Evolutionary conservation across 37 sponge, comb jelly and placozoan species (phyloP).

Genomic region (Spongia lamella): DNA sequence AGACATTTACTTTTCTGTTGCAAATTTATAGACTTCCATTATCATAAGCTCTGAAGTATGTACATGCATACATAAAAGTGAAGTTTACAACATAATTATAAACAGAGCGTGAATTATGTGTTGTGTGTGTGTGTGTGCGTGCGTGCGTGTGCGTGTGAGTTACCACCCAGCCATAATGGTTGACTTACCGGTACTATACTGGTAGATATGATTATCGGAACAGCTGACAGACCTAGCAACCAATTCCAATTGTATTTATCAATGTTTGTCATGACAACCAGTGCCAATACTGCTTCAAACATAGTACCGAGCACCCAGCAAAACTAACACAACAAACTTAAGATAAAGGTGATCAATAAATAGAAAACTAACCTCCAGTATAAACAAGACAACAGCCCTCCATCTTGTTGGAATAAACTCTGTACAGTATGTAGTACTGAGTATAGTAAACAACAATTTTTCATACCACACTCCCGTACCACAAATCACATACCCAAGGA

Average conservation of each 20-base stretch:
- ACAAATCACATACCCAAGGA: slow-evolving; percentile 19
- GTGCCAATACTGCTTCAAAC: slow-evolving; percentile 7
- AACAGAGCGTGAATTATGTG: too few relatives aligned
- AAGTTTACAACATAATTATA: too few relatives aligned
- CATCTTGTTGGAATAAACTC: slow-evolving; percentile 37
- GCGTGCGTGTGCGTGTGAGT: too few relatives aligned
- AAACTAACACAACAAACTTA: not conserved
- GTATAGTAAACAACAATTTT: not conserved
- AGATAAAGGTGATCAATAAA: not conserved
- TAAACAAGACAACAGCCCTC: slow-evolving; percentile 6
- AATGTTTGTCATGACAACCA: not conserved
- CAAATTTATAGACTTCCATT: too few relatives aligned
- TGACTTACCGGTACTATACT: slow-evolving; percentile 30
- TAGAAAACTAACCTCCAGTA: slow-evolving; percentile 2
- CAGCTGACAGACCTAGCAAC: slow-evolving; percentile 16
- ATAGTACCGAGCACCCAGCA: slow-evolving; percentile 25
- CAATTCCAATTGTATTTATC: slow-evolving; percentile 13
- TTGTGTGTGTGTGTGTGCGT: too few relatives aligned
- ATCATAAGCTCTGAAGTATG: too few relatives aligned
- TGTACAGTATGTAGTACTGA: slow-evolving; percentile 29
- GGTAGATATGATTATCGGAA: slow-evolving; percentile 21
- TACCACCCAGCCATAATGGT: too few relatives aligned
- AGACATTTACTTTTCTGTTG: too few relatives aligned
- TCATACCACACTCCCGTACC: not conserved
- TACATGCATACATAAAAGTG: too few relatives aligned